Evolutionary conservation across 2,888 invertebrate species (phyloP).

Genomic region (Petrolisthes manimaculis): DNA sequence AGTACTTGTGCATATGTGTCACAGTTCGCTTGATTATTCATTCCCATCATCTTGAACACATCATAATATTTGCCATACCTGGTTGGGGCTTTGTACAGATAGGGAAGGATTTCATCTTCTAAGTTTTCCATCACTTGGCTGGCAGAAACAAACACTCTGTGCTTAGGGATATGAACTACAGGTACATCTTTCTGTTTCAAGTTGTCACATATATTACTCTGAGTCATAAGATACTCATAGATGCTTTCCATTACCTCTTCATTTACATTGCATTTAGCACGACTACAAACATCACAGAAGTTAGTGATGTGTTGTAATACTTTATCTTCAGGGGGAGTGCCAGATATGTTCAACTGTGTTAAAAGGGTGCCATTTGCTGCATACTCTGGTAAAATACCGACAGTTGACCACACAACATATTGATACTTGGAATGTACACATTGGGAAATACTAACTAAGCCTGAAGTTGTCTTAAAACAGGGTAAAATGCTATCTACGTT

Average conservation of each 20-base stretch:
- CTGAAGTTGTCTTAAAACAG: slow-evolving; percentile 16
- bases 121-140: slow-evolving; percentile 5
- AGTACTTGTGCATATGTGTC: slow-evolving; percentile 32
- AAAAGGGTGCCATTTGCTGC: background rate
- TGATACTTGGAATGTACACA: background rate
- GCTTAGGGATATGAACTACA: slow-evolving; percentile 31
- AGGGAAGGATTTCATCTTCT: slow-evolving; percentile 19
- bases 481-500: background rate
- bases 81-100: slow-evolving; percentile 38
- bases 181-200: slow-evolving; percentile 2
- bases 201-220: background rate
- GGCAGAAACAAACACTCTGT: slow-evolving; percentile 13
- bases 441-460: slow-evolving; percentile 11
- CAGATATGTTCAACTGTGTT: background rate
- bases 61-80: slow-evolving; percentile 32
- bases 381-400: slow-evolving; percentile 19
- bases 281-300: background rate
- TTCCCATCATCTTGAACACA: slow-evolving; percentile 21
- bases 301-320: slow-evolving; percentile 20
- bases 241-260: slow-evolving; percentile 30
- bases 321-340: background rate
- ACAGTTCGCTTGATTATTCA: background rate
- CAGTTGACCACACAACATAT: slow-evolving; percentile 22
- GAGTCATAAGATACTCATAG: slow-evolving; percentile 14
- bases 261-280: too few species aligned